Conservation (phyloP, 2,113 vertebrate genomes). For the Gobiocypris rarus region DNA sequence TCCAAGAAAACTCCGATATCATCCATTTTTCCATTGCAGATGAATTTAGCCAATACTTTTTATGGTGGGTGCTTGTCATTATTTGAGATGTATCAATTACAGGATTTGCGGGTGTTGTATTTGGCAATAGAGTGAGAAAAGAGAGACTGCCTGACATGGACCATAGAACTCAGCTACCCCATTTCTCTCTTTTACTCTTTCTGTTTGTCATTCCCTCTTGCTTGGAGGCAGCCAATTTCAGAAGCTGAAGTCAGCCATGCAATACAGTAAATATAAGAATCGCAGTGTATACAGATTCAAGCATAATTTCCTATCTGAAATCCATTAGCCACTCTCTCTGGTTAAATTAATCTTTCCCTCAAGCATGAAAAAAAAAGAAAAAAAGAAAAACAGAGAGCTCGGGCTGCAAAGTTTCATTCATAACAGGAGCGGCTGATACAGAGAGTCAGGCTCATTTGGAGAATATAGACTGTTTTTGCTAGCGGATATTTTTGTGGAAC, state of each 20-base stretch:
- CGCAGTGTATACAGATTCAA: conserved; percentile 63
- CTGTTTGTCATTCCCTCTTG: conserved; percentile 44
- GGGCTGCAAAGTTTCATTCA: conserved; percentile 52
- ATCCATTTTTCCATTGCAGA: conserved; percentile 28
- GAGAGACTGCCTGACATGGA: conserved; percentile 16
- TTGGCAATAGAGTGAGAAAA: not conserved
- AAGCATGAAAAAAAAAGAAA: conserved; percentile 42
- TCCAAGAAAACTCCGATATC: conserved; percentile 41
- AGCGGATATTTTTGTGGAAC: conserved; percentile 19
- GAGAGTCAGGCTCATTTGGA: conserved; percentile 19
- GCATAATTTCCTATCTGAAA: conserved; percentile 62
- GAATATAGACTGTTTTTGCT: conserved; percentile 23
- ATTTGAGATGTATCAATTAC: conserved; percentile 22
- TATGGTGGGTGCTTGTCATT: not conserved
- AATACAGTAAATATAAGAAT: conserved; percentile 59
- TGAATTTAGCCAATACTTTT: not conserved
- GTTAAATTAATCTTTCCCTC: conserved; percentile 65
- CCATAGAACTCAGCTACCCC: conserved; percentile 5
- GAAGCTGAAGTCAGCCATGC: conserved; percentile 38
- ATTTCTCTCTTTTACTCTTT: conserved; percentile 23
- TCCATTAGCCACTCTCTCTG: conserved; percentile 57
- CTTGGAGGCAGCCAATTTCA: conserved; percentile 61
- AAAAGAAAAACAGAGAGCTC: conserved; percentile 36
- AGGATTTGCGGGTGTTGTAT: not conserved
- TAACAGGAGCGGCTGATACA: conserved; percentile 45